Conservation (phyloP, 1,140 invertebrate species). For the Drosophila eugracilis region DNA sequence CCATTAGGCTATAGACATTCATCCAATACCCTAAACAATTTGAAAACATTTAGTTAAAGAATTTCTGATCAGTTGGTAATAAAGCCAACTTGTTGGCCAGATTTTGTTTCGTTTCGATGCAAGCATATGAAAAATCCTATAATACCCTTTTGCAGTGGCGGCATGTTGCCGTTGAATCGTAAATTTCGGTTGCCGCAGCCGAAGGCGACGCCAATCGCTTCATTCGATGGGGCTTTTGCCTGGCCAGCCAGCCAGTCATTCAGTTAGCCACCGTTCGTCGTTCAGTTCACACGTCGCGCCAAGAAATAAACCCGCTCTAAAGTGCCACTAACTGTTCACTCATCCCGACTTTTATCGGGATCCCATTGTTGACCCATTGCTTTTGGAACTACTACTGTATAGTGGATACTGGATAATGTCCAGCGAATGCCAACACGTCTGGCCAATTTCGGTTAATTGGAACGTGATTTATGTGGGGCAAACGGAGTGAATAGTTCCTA, state of each 20-base stretch:
- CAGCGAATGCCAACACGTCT: constrained; percentile 70
- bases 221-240: constrained; percentile 14
- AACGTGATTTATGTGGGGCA: constrained; percentile 75
- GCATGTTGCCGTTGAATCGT: constrained; percentile 4
- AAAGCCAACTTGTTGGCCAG: not conserved
- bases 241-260: constrained; percentile 22
- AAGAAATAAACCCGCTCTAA: not conserved
- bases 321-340: constrained; percentile 6
- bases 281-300: constrained; percentile 27
- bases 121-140: constrained; percentile 18
- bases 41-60: not conserved
- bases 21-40: not conserved
- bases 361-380: constrained; percentile 24
- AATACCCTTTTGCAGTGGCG: constrained; percentile 17
- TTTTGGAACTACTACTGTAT: constrained; percentile 13
- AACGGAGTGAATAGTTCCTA: constrained; percentile 34
- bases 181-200: constrained; percentile 24
- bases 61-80: constrained; percentile 1
- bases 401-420: constrained; percentile 32
- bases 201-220: constrained; percentile 24
- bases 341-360: constrained; percentile 16
- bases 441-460: constrained; percentile 60
- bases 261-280: constrained; percentile 19
- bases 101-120: not conserved
- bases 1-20: not conserved